A percentile compares a stretch with the other conserved stretches of the same genome.
These are phyloP conservation scores for Maniola hyperantus DNA, from an alignment of 2,888 invertebrate species.

Conservation along the genomic window DNA sequence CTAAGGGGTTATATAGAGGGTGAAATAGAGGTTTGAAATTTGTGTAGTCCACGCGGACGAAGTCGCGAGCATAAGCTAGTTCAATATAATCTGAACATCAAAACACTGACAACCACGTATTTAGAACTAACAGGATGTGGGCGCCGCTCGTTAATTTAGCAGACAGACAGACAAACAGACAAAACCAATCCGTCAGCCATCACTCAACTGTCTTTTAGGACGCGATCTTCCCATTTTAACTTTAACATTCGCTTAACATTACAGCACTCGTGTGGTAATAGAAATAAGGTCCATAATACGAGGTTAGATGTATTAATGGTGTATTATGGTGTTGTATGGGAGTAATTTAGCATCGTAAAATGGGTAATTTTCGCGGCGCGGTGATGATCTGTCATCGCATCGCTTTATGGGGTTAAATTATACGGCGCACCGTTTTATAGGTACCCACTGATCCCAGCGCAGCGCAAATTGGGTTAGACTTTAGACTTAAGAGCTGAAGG, in stretches of 20 bases:
- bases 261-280: not conserved
- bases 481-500: not conserved
- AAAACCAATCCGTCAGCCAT: constrained; percentile 34
- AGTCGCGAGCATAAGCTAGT: too few relatives aligned
- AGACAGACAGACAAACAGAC: constrained; percentile 30
- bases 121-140: constrained; percentile 21
- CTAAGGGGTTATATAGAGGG: too few relatives aligned
- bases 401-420: constrained; percentile 62
- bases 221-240: constrained; percentile 19
- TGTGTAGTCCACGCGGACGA: too few relatives aligned
- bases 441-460: not conserved
- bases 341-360: constrained; percentile 60
- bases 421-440: constrained; percentile 26
- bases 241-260: not conserved
- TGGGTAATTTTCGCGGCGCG: constrained; percentile 46
- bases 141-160: constrained; percentile 17
- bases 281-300: constrained; percentile 19
- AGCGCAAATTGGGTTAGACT: constrained; percentile 10
- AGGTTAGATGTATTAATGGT: not conserved
- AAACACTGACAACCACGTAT: constrained; percentile 12
- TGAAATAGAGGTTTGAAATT: too few relatives aligned
- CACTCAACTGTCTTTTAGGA: constrained; percentile 33
- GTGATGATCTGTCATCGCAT: constrained; percentile 66
- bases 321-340: constrained; percentile 31
- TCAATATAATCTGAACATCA: not conserved